Conservation (phyloP, 2,797 vertebrate species). For the Oryzias dopingdopingensis region DNA sequence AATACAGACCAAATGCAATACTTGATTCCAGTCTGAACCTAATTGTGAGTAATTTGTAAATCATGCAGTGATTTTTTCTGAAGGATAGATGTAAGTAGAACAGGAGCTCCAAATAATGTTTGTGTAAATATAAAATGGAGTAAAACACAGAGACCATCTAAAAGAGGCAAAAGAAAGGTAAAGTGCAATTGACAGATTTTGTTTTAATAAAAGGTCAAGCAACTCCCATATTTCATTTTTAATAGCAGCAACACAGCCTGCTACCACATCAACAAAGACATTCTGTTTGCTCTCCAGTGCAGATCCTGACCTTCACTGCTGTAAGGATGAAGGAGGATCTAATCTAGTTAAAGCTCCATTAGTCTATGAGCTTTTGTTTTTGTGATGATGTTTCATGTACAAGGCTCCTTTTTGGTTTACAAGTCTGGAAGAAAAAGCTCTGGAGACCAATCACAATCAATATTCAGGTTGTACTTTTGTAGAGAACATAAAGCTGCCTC, state of each 20-base stretch:
- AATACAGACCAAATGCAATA: too few species aligned
- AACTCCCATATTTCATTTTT: background rate
- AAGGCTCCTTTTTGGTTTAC: conserved; percentile 16
- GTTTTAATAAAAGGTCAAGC: background rate
- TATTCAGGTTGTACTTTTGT: conserved; percentile 28
- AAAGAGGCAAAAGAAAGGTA: too few species aligned
- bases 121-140: too few species aligned
- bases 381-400: conserved; percentile 14
- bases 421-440: conserved; percentile 23
- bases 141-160: too few species aligned
- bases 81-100: too few species aligned
- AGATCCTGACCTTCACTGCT: conserved; percentile 44
- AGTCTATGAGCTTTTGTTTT: conserved; percentile 31
- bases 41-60: too few species aligned
- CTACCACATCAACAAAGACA: conserved; percentile 4
- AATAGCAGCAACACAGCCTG: conserved; percentile 9
- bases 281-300: conserved; percentile 5
- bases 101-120: too few species aligned
- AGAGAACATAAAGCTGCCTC: background rate
- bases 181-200: background rate
- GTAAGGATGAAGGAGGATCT: conserved; percentile 31
- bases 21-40: too few species aligned
- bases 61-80: too few species aligned
- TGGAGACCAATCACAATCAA: conserved; percentile 3
- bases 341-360: conserved; percentile 61